These are phyloP conservation scores for Prochilodus magdalenae DNA, from an alignment of 2,113 vertebrate genomes.

Conservation along the genomic window DNA sequence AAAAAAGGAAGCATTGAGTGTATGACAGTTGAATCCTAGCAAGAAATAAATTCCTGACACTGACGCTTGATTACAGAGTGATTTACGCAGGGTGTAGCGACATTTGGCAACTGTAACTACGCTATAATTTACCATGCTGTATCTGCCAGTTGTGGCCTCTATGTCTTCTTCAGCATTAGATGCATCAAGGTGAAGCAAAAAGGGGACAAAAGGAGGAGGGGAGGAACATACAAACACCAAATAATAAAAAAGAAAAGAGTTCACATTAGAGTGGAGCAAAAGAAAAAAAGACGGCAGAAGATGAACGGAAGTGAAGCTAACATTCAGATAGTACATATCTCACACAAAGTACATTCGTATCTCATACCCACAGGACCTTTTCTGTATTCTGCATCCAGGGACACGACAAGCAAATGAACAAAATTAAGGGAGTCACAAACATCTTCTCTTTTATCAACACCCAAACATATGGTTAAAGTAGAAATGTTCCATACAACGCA, in stretches of 20 bases:
- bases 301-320: conserved; percentile 65
- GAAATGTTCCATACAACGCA: conserved; percentile 87
- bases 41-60: neutral
- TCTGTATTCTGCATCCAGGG: conserved; percentile 51
- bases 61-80: neutral
- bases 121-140: neutral
- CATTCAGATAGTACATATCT: conserved; percentile 78
- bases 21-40: neutral
- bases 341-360: conserved; percentile 73
- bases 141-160: neutral
- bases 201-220: conserved; percentile 41
- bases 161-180: neutral
- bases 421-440: conserved; percentile 41
- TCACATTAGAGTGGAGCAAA: conserved; percentile 62
- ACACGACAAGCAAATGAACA: conserved; percentile 65
- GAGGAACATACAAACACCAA: conserved; percentile 25
- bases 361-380: conserved; percentile 37
- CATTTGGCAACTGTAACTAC: conserved; percentile 10
- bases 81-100: neutral
- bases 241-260: conserved; percentile 42
- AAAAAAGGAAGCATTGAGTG: conserved; percentile 9
- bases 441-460: conserved; percentile 47
- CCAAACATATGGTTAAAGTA: conserved; percentile 75
- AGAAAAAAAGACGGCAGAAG: conserved; percentile 56
- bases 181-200: conserved; percentile 18